phyloP scores from a whole-genome alignment of 1,140 invertebrate genomes.

The Drosophila azteca region DNA sequence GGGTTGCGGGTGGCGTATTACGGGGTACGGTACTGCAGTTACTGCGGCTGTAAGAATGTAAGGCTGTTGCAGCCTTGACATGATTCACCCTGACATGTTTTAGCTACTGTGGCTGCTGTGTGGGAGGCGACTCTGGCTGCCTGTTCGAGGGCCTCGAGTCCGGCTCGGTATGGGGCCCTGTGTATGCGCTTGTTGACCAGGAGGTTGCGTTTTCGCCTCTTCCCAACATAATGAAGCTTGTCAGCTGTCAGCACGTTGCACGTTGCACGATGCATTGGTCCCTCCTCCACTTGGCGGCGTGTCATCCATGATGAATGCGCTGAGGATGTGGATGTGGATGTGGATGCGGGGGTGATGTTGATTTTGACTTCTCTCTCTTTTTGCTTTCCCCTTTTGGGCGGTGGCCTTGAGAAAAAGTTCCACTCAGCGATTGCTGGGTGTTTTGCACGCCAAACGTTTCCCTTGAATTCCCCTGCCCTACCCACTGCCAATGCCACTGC shows the following conservation, averaged over 20 bases:
- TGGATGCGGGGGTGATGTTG: slow-evolving; percentile 1
- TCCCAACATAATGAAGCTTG: too few species aligned
- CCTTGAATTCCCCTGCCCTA: slow-evolving; percentile 22
- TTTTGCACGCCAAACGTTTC: slow-evolving; percentile 15
- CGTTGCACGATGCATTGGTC: too few species aligned
- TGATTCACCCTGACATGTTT: slow-evolving; percentile 59
- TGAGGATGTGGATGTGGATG: slow-evolving; percentile 5
- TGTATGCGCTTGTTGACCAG: slow-evolving; percentile 8
- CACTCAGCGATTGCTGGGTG: slow-evolving; percentile 27
- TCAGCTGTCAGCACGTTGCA: neutral
- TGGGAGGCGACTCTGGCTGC: neutral
- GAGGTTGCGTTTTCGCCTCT: neutral
- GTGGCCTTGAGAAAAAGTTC: slow-evolving; percentile 33
- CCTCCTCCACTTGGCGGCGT: neutral
- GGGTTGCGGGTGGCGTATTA: too few species aligned
- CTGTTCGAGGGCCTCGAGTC: too few species aligned
- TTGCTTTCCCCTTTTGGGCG: neutral
- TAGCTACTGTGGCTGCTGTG: neutral
- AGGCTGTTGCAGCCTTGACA: slow-evolving; percentile 61
- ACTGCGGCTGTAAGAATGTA: neutral
- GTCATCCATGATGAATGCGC: slow-evolving; percentile 22
- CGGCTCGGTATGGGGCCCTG: too few species aligned
- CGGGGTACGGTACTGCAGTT: neutral
- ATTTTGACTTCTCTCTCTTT: neutral
- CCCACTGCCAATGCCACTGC: too few species aligned